Conservation (phyloP, 2,113 vertebrate species). For the Mesoclemmys tuberculata region DNA sequence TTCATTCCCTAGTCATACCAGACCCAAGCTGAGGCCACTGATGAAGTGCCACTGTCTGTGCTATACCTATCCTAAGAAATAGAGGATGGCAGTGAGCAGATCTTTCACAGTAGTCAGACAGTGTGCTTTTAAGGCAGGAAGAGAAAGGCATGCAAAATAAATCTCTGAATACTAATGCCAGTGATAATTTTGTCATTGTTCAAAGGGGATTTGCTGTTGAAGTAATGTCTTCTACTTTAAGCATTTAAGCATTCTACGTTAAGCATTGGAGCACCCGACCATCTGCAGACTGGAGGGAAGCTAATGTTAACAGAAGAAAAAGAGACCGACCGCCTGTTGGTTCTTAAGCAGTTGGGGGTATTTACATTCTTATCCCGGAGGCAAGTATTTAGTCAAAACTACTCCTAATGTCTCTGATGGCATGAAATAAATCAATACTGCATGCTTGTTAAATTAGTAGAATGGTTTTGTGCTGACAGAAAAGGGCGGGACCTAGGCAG, state of each 20-base stretch:
- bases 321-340: background rate
- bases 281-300: background rate
- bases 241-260: too few relatives aligned
- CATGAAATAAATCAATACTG: background rate
- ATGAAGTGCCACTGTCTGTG: background rate
- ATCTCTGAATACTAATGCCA: background rate
- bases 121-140: background rate
- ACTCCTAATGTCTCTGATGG: background rate
- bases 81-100: background rate
- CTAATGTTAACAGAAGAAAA: background rate
- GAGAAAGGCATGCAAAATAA: background rate
- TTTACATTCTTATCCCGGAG: background rate
- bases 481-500: background rate
- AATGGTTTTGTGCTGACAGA: background rate
- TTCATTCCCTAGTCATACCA: too few relatives aligned
- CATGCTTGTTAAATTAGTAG: background rate
- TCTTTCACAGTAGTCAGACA: background rate
- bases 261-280: too few relatives aligned
- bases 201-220: background rate
- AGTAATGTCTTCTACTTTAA: background rate
- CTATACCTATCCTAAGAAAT: background rate
- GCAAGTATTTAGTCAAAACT: background rate
- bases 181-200: background rate
- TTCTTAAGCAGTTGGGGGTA: background rate
- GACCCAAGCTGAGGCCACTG: background rate